A percentile compares a stretch with the other conserved stretches of the same genome.
Evolutionary conservation across 1,140 invertebrate species (phyloP).

Genomic region (Drosophila novamexicana): DNA sequence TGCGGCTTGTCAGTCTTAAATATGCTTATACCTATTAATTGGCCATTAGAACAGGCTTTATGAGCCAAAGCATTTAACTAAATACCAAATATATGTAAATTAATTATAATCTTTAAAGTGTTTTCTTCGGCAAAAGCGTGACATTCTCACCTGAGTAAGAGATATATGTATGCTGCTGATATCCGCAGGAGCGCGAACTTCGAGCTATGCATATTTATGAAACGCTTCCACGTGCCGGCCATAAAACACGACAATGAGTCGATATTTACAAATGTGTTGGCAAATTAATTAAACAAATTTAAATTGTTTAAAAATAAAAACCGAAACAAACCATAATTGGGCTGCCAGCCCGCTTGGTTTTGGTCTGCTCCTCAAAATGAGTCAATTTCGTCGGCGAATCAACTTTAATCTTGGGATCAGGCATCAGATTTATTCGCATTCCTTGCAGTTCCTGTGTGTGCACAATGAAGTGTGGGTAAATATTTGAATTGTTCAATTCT

Average conservation of each 20-base stretch:
- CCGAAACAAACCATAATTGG: slow-evolving; percentile 66
- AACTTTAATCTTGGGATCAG: slow-evolving; percentile 42
- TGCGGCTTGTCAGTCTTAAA: not conserved
- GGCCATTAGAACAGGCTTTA: slow-evolving; percentile 7
- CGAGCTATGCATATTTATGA: slow-evolving; percentile 71
- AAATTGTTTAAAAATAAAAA: slow-evolving; percentile 34
- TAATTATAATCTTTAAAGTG: slow-evolving; percentile 16
- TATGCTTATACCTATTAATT: slow-evolving; percentile 25
- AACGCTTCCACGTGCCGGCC: slow-evolving; percentile 65
- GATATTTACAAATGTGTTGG: slow-evolving; percentile 66
- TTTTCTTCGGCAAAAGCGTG: slow-evolving; percentile 29
- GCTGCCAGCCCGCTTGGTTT: slow-evolving; percentile 56
- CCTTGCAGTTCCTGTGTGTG: slow-evolving; percentile 6
- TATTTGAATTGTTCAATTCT: slow-evolving; percentile 38
- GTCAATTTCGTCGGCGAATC: slow-evolving; percentile 47
- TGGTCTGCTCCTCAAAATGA: slow-evolving; percentile 19
- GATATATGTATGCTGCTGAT: too few relatives aligned
- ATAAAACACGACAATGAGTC: slow-evolving; percentile 41
- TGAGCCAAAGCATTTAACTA: not conserved
- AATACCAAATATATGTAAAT: slow-evolving; percentile 34
- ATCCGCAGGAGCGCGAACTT: not conserved
- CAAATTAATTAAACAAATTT: slow-evolving; percentile 75
- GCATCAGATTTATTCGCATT: slow-evolving; percentile 1
- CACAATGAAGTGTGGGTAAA: not conserved
- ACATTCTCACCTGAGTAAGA: slow-evolving; percentile 1